Evolutionary conservation across 1,140 invertebrate species (phyloP).

Genomic region (Drosophila murphyi): DNA sequence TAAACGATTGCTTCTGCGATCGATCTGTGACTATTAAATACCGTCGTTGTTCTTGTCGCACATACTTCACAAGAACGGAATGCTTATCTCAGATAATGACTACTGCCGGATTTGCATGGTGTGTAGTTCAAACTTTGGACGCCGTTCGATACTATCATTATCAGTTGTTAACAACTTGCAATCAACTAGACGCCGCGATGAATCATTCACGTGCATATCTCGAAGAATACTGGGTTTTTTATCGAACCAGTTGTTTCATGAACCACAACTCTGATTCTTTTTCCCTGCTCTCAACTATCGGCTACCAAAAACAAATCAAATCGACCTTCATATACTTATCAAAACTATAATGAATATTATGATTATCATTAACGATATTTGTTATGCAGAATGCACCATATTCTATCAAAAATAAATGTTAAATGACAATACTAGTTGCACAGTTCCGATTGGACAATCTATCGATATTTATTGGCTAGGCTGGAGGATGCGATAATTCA

Average conservation of each 20-base stretch:
- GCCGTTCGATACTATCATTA: conserved; percentile 18
- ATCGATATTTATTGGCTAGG: too few species aligned
- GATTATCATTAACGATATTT: too few species aligned
- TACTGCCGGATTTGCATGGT: conserved; percentile 48
- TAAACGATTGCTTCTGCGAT: conserved; percentile 18
- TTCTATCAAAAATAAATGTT: too few species aligned
- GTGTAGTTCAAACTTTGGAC: conserved; percentile 51
- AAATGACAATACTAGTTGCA: too few species aligned
- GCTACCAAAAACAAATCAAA: not conserved
- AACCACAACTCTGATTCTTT: not conserved
- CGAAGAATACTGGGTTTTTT: conserved; percentile 8
- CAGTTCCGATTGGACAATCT: too few species aligned
- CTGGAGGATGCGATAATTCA: too few species aligned
- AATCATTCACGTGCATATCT: conserved; percentile 22
- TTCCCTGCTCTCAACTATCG: not conserved
- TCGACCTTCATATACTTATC: not conserved
- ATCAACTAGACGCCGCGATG: conserved; percentile 23
- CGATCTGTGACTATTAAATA: conserved; percentile 41
- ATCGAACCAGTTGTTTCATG: conserved; percentile 7
- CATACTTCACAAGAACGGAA: conserved; percentile 9
- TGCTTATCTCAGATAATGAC: conserved; percentile 39
- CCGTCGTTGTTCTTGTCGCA: conserved; percentile 7
- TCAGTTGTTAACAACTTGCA: conserved; percentile 51
- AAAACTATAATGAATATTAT: too few species aligned
- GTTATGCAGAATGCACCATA: too few species aligned